Percentiles rank a stretch among this genome's conserved stretches.
These are phyloP conservation scores for Varanus komodoensis DNA, from an alignment of 2,113 vertebrate genomes.

Conservation along the genomic window DNA sequence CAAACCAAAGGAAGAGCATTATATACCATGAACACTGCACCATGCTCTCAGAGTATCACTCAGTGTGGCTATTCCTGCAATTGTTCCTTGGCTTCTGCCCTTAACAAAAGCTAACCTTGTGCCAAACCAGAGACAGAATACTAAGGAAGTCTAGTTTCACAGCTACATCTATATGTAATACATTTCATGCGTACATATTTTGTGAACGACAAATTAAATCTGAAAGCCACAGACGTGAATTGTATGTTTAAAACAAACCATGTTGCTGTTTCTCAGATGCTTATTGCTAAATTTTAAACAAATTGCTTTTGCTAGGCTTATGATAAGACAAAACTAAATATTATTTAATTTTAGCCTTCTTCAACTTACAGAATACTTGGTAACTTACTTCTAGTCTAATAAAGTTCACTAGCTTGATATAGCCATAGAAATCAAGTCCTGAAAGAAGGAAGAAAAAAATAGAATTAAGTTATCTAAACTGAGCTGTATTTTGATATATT, in stretches of 20 bases:
- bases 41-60: not conserved
- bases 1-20: not conserved
- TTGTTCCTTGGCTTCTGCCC: not conserved
- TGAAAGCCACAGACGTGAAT: not conserved
- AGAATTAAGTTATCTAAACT: not conserved
- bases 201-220: not conserved
- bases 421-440: constrained; percentile 96
- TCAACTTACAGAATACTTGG: not conserved
- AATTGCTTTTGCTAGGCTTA: accelerated
- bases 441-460: not conserved
- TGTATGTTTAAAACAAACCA: not conserved
- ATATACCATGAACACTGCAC: not conserved
- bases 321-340: not conserved
- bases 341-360: not conserved
- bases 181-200: not conserved
- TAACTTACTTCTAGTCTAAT: constrained; percentile 87
- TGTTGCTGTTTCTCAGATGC: not conserved
- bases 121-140: not conserved
- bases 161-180: not conserved
- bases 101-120: not conserved
- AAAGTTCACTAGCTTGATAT: constrained; percentile 95
- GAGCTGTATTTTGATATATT: not conserved
- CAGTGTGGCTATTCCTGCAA: not conserved
- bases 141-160: not conserved
- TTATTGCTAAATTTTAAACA: not conserved